Conservation (phyloP, 2,888 invertebrate species). For the Amphipyra tragopoginis region DNA sequence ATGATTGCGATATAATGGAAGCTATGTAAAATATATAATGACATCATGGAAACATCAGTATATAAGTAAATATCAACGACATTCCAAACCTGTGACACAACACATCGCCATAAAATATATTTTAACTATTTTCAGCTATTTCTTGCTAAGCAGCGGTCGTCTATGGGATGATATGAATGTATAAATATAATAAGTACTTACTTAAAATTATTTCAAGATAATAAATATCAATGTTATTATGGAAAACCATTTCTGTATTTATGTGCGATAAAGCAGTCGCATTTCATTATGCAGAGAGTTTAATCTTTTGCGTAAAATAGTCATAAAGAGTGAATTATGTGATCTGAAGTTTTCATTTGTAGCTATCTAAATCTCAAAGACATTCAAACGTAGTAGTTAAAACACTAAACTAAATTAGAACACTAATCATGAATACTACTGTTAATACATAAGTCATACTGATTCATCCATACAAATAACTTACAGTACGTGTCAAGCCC, state of each 20-base stretch:
- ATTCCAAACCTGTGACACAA: constrained; percentile 63
- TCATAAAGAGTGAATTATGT: no score
- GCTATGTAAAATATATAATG: constrained; percentile 58
- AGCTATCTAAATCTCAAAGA: no score
- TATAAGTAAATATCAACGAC: constrained; percentile 60
- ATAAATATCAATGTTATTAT: no score
- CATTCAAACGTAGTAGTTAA: no score
- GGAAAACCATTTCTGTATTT: no score
- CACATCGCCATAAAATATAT: constrained; percentile 19
- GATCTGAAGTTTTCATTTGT: no score
- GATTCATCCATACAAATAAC: constrained; percentile 27
- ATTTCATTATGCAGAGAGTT: no score
- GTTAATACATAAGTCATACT: constrained; percentile 6
- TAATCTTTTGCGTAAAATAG: no score
- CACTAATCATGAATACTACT: background rate
- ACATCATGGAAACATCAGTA: constrained; percentile 62
- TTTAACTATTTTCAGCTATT: background rate
- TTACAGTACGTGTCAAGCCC: constrained; percentile 25
- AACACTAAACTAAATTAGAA: background rate
- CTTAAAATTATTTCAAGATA: no score
- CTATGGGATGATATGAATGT: no score
- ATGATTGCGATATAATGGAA: constrained; percentile 31
- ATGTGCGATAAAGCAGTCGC: no score
- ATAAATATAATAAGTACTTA: no score
- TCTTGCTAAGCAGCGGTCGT: background rate